Evolutionary conservation across 2,888 invertebrate genomes (phyloP).

Genomic region (Lysandra bellargus): DNA sequence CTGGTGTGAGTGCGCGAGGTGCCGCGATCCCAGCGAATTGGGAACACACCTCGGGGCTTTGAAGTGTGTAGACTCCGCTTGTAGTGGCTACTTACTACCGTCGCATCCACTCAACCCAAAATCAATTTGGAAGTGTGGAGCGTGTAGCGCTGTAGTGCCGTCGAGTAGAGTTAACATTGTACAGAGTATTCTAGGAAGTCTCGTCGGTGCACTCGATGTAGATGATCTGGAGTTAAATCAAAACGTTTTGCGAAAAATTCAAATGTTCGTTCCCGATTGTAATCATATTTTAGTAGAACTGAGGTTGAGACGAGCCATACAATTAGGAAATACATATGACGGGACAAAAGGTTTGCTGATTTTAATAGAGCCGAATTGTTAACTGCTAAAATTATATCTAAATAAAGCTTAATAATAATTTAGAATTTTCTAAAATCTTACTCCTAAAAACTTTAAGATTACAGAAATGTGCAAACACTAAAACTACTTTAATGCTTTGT

Average conservation of each 20-base stretch:
- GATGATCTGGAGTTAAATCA: conserved; percentile 69
- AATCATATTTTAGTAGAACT: conserved; percentile 69
- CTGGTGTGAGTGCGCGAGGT: conserved; percentile 82
- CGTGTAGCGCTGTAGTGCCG: conserved; percentile 64
- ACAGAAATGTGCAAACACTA: background rate
- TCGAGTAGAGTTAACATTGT: conserved; percentile 67
- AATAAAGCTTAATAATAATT: background rate
- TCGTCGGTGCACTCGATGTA: conserved; percentile 71
- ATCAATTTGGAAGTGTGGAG: conserved; percentile 80
- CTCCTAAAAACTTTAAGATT: background rate
- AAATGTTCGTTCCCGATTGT: conserved; percentile 60
- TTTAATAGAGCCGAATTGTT: background rate
- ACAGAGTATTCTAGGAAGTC: conserved; percentile 76
- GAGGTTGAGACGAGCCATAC: conserved; percentile 57
- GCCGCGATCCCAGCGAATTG: conserved; percentile 82
- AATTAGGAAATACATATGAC: conserved; percentile 54
- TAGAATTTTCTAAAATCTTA: background rate
- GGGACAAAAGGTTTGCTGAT: background rate
- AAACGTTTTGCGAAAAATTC: conserved; percentile 55
- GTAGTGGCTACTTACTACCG: conserved; percentile 79
- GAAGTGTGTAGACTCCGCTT: conserved; percentile 74
- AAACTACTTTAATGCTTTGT: background rate
- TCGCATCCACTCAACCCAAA: conserved; percentile 65
- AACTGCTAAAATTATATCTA: background rate
- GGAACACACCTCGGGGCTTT: conserved; percentile 78